A percentile compares a stretch with the other conserved stretches of the same genome.
Evolutionary conservation across 2,888 invertebrate species (phyloP).

Genomic region (Ecdyonurus torrentis): DNA sequence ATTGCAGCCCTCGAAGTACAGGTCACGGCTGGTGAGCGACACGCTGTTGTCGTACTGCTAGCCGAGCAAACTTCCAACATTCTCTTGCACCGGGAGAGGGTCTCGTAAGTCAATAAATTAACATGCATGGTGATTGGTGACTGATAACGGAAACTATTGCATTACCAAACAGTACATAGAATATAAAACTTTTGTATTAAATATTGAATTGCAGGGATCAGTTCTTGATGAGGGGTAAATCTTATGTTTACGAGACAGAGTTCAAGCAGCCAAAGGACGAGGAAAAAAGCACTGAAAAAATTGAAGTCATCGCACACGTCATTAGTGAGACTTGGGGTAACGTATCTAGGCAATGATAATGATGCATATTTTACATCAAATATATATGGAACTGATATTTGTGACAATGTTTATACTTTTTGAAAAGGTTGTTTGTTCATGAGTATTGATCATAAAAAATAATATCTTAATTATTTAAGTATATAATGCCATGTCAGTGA

Average conservation of each 20-base stretch:
- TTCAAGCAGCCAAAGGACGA: constrained; percentile 27
- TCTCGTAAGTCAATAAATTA: constrained; percentile 30
- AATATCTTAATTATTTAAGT: background rate
- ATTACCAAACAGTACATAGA: too few relatives aligned
- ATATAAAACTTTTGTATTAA: too few relatives aligned
- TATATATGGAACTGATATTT: too few relatives aligned
- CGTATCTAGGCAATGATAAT: constrained; percentile 10
- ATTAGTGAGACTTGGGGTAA: constrained; percentile 41
- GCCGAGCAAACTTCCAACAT: constrained; percentile 44
- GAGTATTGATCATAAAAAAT: too few relatives aligned
- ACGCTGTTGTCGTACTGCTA: constrained; percentile 39
- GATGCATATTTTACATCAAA: too few relatives aligned
- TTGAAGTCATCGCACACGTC: constrained; percentile 33
- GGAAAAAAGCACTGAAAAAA: constrained; percentile 25
- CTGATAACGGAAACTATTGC: too few relatives aligned
- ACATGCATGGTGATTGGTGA: too few relatives aligned
- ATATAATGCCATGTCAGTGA: background rate
- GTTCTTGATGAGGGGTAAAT: constrained; percentile 3
- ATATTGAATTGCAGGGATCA: constrained; percentile 6
- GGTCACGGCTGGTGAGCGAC: constrained; percentile 32
- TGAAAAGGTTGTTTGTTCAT: background rate
- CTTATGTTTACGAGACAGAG: background rate
- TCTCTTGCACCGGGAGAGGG: constrained; percentile 35
- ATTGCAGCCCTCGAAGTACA: constrained; percentile 28
- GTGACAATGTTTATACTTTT: background rate